Conservation (phyloP, 30 jellyfish, hydroid and myxozoan species). For the Rhopilema esculentum region DNA sequence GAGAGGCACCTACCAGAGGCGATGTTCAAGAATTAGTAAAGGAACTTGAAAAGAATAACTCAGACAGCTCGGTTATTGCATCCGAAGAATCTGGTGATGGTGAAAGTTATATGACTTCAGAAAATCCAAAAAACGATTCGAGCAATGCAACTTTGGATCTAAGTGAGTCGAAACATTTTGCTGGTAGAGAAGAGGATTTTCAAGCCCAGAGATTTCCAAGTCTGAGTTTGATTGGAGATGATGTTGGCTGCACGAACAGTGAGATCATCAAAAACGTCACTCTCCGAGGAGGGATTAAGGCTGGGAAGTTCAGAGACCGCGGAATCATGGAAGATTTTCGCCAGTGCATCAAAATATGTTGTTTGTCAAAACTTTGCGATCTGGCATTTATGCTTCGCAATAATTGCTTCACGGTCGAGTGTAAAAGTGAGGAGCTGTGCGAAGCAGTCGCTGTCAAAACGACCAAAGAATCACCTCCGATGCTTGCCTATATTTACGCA, state of each 20-base stretch:
- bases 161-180: neutral
- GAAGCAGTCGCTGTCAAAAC: conserved; percentile 93
- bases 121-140: neutral
- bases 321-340: conserved; percentile 86
- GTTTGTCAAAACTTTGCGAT: conserved; percentile 81
- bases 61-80: neutral
- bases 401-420: conserved; percentile 92
- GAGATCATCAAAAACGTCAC: conserved; percentile 82
- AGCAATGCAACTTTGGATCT: neutral
- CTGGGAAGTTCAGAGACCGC: conserved; percentile 90
- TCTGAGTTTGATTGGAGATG: conserved; percentile 68
- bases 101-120: neutral
- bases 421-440: conserved; percentile 76
- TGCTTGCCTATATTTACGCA: conserved; percentile 85
- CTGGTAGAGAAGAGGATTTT: conserved; percentile 6
- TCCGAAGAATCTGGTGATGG: conserved; percentile 47
- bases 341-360: conserved; percentile 86
- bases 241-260: conserved; percentile 91
- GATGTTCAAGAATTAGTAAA: conserved; percentile 6
- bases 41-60: neutral
- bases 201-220: conserved; percentile 66
- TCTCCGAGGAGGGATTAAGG: conserved; percentile 81
- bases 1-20: neutral
- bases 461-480: conserved; percentile 65
- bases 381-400: conserved; percentile 91